These are phyloP conservation scores for Polydrusus pterygomalis DNA, from an alignment of 2,888 invertebrate species.

Conservation along the genomic window DNA sequence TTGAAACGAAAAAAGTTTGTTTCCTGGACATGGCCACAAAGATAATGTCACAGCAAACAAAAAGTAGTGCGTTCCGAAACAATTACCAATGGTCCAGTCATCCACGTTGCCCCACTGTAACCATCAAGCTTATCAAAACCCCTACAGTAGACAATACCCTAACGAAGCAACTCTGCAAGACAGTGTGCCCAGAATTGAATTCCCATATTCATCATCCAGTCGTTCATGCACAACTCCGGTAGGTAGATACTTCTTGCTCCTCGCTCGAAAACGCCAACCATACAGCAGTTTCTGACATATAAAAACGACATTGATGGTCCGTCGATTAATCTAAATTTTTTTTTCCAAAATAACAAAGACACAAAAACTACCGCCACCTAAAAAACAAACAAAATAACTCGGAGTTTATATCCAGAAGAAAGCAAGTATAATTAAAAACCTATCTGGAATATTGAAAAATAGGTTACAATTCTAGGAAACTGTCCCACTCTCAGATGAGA, in stretches of 20 bases:
- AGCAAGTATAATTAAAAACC: too few relatives aligned
- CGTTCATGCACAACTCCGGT: too few relatives aligned
- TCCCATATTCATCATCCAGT: conserved; percentile 5
- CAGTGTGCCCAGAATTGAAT: background rate
- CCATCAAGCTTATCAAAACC: background rate
- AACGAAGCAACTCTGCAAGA: background rate
- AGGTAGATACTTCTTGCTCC: too few relatives aligned
- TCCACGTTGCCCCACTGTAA: background rate
- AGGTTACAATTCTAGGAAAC: too few relatives aligned
- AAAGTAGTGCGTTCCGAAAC: conserved; percentile 28
- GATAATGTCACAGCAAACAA: conserved; percentile 5
- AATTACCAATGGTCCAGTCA: conserved; percentile 5
- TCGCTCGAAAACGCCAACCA: too few relatives aligned
- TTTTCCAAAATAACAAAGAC: background rate
- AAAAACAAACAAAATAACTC: conserved; percentile 3
- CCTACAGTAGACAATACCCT: background rate
- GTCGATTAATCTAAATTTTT: background rate
- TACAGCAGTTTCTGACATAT: too few relatives aligned
- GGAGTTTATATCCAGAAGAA: too few relatives aligned
- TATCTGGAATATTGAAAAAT: too few relatives aligned
- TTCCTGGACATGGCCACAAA: conserved; percentile 31
- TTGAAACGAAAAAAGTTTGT: conserved; percentile 34
- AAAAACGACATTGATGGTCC: conserved; percentile 10
- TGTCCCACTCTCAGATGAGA: too few relatives aligned
- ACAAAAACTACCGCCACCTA: conserved; percentile 1